These are phyloP conservation scores for Eugnorisma glareosa DNA, from an alignment of 2,888 invertebrate genomes.

Conservation along the genomic window DNA sequence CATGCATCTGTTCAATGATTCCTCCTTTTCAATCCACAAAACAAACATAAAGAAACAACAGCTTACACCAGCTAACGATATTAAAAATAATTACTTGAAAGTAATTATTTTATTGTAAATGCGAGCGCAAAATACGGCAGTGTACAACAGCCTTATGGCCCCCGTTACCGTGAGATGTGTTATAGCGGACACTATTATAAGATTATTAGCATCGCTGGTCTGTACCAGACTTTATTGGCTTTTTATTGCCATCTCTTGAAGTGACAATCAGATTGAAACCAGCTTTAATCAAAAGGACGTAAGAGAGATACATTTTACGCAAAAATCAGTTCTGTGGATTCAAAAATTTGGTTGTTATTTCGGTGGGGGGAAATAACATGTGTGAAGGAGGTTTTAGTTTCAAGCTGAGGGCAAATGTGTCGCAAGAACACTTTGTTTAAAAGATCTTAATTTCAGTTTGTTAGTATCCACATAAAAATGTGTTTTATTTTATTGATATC, in stretches of 20 bases:
- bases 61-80: constrained; percentile 18
- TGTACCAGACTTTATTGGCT: constrained; percentile 61
- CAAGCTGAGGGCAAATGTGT: constrained; percentile 69
- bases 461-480: constrained; percentile 67
- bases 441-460: constrained; percentile 75
- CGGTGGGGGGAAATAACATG: not conserved
- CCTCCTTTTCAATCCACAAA: not conserved
- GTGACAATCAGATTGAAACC: constrained; percentile 71
- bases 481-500: constrained; percentile 71
- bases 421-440: constrained; percentile 69
- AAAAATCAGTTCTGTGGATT: not conserved
- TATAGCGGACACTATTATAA: constrained; percentile 56
- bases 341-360: constrained; percentile 11
- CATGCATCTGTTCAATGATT: not conserved
- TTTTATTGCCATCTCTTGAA: constrained; percentile 69
- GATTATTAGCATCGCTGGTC: constrained; percentile 61
- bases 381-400: not conserved
- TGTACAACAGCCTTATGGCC: constrained; percentile 50
- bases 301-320: not conserved
- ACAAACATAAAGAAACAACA: not conserved
- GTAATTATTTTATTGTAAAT: constrained; percentile 56
- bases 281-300: constrained; percentile 14
- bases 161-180: constrained; percentile 54
- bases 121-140: constrained; percentile 40
- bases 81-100: constrained; percentile 43